phyloP scores from a whole-genome alignment of 1,140 invertebrate genomes.

The Leptopilina boulardi region DNA sequence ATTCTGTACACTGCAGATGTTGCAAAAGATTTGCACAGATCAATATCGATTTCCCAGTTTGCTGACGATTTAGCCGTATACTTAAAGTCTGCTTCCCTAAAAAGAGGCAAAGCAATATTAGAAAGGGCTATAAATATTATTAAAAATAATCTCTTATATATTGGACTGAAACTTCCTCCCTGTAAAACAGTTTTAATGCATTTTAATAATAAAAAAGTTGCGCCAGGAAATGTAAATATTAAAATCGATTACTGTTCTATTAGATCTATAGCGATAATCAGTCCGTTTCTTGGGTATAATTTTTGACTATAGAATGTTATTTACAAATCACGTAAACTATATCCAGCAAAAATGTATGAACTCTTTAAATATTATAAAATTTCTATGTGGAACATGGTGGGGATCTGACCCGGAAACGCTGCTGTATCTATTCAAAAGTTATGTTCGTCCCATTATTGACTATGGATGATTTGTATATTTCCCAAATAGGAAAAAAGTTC shows the following conservation, averaged over 20 bases:
- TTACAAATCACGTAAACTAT: neutral
- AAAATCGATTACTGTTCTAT: conserved; percentile 3
- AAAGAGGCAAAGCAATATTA: conserved; percentile 23
- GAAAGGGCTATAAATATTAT: conserved; percentile 38
- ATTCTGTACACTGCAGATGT: neutral
- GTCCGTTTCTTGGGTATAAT: conserved; percentile 24
- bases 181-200: conserved; percentile 37
- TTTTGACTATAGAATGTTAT: conserved; percentile 34
- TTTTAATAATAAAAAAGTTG: conserved; percentile 41
- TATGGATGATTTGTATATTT: conserved; percentile 29
- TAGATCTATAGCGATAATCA: neutral
- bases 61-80: conserved; percentile 9
- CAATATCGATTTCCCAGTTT: neutral
- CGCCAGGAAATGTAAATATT: conserved; percentile 32
- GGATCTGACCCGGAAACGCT: neutral
- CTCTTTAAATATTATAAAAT: conserved; percentile 35
- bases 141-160: conserved; percentile 25
- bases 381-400: conserved; percentile 36
- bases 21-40: neutral
- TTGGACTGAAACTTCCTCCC: conserved; percentile 39
- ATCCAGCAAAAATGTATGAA: neutral
- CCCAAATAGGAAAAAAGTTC: neutral
- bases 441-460: conserved; percentile 34
- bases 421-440: neutral
- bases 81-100: neutral